Base-by-base conservation (phyloP, 2,888 invertebrate species). In the Nudaria mundana region DNA sequence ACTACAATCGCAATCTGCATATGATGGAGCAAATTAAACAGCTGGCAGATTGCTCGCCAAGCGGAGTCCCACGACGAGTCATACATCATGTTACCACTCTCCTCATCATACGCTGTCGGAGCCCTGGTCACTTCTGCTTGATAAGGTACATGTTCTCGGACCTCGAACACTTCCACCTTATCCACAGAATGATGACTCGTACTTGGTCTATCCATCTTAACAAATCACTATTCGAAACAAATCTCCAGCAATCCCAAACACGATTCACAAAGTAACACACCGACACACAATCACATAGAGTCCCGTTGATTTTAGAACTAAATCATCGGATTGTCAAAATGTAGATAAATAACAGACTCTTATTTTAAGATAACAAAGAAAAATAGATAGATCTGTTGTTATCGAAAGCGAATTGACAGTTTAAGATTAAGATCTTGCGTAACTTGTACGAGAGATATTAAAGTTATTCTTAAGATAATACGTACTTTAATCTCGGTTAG, bases 1-100 rank as follows among this genome's bases (percentile, higher is more conserved):
- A 86, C 82, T 4, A 89, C 83, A 35, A 89, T 81, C 1, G 87
- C 86, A 1, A 87, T 67, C 45, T 81, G 78, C 81, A 86, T 84
- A 43, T 89, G 89, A 39, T 88, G 87, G 7, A 88, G 55, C 2
- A 89, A 61, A 48, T 89, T 89, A 49, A 85, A 63, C 5, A 89
- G 65, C 52, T 85, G 85, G 41, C 86, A 88, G 38, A 88, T 79
- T 0, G 85, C 76, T 2, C 58, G 59, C 84, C 87, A 88, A 0
- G 86, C 88, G 0, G 85, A 79, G 3, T 70, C 65, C 88, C 88
- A 88, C 0, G 81, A 75, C 1, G 71, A 70, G 28, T 52, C 58
- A 39, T 82, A 81, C 5, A 60, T 43, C 5, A 60, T 43, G 1
- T 71, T 71, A 1, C 76, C 81, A 45, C 87, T 87, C 26, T 88